These are phyloP conservation scores for Dascillus cervinus DNA, from an alignment of 2,888 invertebrate species.

Conservation along the genomic window DNA sequence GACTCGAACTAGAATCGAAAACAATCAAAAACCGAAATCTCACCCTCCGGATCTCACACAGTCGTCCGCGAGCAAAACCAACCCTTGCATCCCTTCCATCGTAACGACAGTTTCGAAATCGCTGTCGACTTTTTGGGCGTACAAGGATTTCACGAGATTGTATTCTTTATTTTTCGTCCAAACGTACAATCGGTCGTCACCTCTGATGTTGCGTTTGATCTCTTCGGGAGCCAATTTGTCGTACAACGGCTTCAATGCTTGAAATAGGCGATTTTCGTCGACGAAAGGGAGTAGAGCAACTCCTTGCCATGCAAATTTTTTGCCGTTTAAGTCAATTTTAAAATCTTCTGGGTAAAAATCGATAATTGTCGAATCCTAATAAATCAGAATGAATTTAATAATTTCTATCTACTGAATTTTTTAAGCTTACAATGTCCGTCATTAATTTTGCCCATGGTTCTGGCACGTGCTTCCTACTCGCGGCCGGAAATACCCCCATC, in stretches of 20 bases:
- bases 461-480: slow-evolving; percentile 90
- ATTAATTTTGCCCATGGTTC: slow-evolving; percentile 88
- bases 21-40: slow-evolving; percentile 27
- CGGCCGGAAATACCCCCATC: slow-evolving; percentile 99
- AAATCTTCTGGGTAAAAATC: slow-evolving; percentile 99
- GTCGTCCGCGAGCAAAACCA: slow-evolving; percentile 64
- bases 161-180: slow-evolving; percentile 63
- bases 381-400: slow-evolving; percentile 5
- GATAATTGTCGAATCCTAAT: slow-evolving; percentile 85
- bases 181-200: slow-evolving; percentile 87
- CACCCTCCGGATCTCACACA: slow-evolving; percentile 61
- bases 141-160: slow-evolving; percentile 61
- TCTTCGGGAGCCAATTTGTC: slow-evolving; percentile 74
- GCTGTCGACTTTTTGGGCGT: slow-evolving; percentile 47
- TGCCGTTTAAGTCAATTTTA: slow-evolving; percentile 96
- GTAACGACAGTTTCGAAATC: slow-evolving; percentile 53
- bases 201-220: slow-evolving; percentile 77
- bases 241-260: slow-evolving; percentile 77
- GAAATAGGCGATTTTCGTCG: slow-evolving; percentile 82
- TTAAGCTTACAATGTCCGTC: slow-evolving; percentile 69
- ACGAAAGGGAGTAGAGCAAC: slow-evolving; percentile 97
- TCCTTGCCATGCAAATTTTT: slow-evolving; percentile 99
- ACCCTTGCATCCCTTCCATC: slow-evolving; percentile 79
- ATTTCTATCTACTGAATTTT: slow-evolving; percentile 4
- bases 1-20: slow-evolving; percentile 2